Evolutionary conservation across 23 tunicate species (phyloP).

Genomic region (Clavelina lepadiformis): DNA sequence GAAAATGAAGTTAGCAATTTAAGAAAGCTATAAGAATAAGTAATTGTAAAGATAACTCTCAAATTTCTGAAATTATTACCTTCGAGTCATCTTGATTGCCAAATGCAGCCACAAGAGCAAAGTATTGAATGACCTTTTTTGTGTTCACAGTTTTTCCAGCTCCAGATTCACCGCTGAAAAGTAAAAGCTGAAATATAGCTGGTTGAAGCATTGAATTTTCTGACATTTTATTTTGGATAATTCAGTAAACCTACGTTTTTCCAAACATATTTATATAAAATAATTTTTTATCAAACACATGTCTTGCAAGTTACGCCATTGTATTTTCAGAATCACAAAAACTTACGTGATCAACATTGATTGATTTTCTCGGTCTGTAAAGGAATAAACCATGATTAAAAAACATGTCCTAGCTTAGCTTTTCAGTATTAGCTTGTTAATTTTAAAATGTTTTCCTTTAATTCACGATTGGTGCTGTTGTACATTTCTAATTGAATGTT

Average conservation of each 20-base stretch:
- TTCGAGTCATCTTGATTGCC: slow-evolving; percentile 38
- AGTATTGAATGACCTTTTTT: slow-evolving; percentile 78
- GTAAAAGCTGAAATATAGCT: no score
- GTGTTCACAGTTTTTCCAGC: slow-evolving; percentile 89
- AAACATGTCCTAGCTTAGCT: no score
- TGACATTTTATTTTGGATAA: not conserved
- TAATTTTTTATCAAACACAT: not conserved
- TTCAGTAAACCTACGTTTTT: not conserved
- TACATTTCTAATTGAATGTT: no score
- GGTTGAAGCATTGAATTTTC: not conserved
- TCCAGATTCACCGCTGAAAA: slow-evolving; percentile 73
- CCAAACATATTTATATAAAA: not conserved
- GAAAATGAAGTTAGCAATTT: no score
- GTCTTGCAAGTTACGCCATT: not conserved
- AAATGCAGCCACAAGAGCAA: slow-evolving; percentile 72
- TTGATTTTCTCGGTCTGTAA: slow-evolving; percentile 71
- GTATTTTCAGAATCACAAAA: no score
- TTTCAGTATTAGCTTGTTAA: no score
- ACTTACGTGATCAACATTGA: slow-evolving; percentile 86
- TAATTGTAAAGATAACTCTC: not conserved
- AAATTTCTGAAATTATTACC: slow-evolving; percentile 2
- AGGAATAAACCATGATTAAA: no score
- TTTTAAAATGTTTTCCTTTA: no score
- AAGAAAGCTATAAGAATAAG: not conserved
- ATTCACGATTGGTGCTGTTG: no score